Percentiles rank a stretch among this genome's conserved stretches.
phyloP scores from a whole-genome alignment of 92 coral and sea anemone species.

The Paramuricea clavata region DNA sequence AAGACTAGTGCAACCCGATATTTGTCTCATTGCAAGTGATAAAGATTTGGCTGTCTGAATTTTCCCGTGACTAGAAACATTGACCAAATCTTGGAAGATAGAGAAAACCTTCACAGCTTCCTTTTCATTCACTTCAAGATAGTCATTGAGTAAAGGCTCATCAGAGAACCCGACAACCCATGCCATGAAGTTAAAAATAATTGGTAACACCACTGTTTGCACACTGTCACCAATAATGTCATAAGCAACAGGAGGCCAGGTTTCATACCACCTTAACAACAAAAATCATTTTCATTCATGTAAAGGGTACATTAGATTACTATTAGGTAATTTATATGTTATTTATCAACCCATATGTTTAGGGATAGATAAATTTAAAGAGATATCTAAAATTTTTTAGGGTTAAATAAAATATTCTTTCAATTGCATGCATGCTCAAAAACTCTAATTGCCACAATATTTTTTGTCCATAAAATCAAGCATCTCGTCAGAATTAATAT shows the following conservation, averaged over 20 bases:
- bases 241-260: constrained; percentile 17
- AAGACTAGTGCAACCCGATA: constrained; percentile 15
- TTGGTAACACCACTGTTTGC: not conserved
- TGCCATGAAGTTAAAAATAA: constrained; percentile 10
- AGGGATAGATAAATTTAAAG: no score
- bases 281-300: not conserved
- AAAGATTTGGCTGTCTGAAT: constrained; percentile 9
- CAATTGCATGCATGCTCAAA: no score
- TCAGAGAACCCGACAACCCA: not conserved
- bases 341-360: not conserved
- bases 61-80: not conserved
- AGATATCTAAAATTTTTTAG: not conserved
- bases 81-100: not conserved
- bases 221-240: not conserved
- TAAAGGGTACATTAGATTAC: not conserved
- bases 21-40: constrained; percentile 12
- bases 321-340: not conserved
- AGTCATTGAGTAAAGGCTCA: not conserved
- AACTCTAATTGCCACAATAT: not conserved
- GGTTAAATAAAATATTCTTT: no score
- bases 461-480: not conserved
- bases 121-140: not conserved
- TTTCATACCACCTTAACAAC: constrained; percentile 11
- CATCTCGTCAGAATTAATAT: not conserved
- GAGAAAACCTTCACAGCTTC: not conserved